phyloP scores from a whole-genome alignment of 2,797 vertebrate genomes.

The Limnodromus scolopaceus region DNA sequence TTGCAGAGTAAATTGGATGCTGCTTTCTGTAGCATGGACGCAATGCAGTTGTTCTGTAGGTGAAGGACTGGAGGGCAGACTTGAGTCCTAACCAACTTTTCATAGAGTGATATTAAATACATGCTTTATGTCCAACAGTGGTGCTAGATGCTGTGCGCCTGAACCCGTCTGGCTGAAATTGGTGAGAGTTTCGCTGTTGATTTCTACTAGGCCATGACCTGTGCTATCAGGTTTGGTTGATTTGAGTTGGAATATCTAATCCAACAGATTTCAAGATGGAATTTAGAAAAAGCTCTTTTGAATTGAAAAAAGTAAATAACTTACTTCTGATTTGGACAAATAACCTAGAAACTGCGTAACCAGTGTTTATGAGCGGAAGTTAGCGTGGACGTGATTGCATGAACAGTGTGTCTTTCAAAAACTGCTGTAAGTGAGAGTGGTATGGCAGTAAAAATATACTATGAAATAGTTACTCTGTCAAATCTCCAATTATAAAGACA shows the following conservation, averaged over 20 bases:
- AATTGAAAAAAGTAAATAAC: neutral
- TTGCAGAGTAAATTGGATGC: neutral
- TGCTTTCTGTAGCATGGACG: neutral
- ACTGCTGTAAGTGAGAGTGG: neutral
- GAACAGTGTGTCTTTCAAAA: neutral
- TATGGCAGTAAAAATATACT: constrained; percentile 37
- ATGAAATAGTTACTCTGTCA: constrained; percentile 40
- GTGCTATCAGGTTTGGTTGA: neutral
- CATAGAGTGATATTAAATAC: neutral
- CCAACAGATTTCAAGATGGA: neutral
- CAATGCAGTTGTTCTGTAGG: neutral
- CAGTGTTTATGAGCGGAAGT: neutral
- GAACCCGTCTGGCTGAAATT: neutral
- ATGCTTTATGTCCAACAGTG: neutral
- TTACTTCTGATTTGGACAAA: no score
- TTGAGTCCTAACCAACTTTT: neutral
- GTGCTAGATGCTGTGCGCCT: rapidly evolving
- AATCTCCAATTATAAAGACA: constrained; percentile 63
- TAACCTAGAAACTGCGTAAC: neutral
- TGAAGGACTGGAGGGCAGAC: neutral
- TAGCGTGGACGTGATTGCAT: neutral
- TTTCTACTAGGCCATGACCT: neutral
- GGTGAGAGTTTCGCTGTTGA: neutral
- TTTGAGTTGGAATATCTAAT: neutral
- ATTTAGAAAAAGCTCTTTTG: neutral